Conservation (phyloP, 2,113 vertebrate genomes). For the Psilopogon haemacephalus region DNA sequence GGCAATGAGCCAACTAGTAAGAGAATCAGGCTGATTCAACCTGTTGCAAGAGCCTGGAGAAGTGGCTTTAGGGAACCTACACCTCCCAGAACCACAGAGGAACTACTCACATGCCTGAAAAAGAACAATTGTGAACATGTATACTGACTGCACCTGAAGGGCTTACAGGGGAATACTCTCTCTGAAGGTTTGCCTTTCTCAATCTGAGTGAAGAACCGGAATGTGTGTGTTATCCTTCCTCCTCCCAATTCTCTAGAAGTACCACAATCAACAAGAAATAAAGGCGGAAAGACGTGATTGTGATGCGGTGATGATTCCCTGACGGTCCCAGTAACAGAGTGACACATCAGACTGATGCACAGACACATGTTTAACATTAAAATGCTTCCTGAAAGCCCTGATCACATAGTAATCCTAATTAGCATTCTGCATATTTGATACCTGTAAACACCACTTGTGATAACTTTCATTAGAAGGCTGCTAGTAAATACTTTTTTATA, state of each 20-base stretch:
- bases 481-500: not conserved
- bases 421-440: not conserved
- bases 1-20: constrained; percentile 35
- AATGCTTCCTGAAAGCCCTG: not conserved
- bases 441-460: not conserved
- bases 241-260: not conserved
- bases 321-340: not conserved
- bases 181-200: not conserved
- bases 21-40: not conserved
- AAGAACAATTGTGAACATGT: fast-evolving
- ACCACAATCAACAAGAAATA: not conserved
- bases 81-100: not conserved
- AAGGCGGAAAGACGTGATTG: not conserved
- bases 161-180: not conserved
- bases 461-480: not conserved
- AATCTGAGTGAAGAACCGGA: not conserved
- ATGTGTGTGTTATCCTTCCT: not conserved
- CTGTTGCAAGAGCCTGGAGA: constrained; percentile 10
- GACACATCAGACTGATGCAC: not conserved
- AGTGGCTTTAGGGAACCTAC: not conserved
- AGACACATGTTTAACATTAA: not conserved
- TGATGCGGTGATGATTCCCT: not conserved
- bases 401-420: not conserved
- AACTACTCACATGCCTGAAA: fast-evolving
- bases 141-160: fast-evolving